Conservation (phyloP, 2,888 invertebrate genomes). For the Neria commutata region DNA sequence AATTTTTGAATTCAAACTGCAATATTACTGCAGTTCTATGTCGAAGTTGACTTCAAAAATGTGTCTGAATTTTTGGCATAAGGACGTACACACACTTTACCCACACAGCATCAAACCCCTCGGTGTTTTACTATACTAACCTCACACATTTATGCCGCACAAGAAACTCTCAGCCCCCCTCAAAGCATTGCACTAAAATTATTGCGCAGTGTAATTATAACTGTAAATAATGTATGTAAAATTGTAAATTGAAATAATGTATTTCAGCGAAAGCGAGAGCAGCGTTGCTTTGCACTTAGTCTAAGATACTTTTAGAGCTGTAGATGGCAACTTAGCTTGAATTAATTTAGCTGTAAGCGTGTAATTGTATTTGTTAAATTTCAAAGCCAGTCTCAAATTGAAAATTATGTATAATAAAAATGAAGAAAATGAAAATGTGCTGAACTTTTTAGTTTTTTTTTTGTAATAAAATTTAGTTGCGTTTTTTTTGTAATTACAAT, state of each 20-base stretch:
- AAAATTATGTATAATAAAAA: background rate
- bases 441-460: no score
- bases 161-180: no score
- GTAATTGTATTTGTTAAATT: background rate
- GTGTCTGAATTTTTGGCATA: no score
- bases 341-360: background rate
- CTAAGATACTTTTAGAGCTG: background rate
- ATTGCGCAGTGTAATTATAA: background rate
- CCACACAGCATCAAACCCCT: no score
- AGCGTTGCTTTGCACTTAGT: background rate
- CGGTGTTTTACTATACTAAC: no score
- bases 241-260: no score
- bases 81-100: no score
- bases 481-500: background rate
- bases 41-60: no score
- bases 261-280: no score
- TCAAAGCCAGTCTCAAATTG: background rate
- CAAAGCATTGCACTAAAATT: background rate
- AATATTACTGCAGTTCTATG: no score
- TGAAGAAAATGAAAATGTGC: background rate
- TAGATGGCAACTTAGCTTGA: background rate
- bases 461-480: background rate
- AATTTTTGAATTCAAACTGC: no score
- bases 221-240: slow-evolving; percentile 24
- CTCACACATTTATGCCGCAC: no score